These are phyloP conservation scores for Bombus sibiricus DNA, from an alignment of 1,140 invertebrate genomes.

Conservation along the genomic window DNA sequence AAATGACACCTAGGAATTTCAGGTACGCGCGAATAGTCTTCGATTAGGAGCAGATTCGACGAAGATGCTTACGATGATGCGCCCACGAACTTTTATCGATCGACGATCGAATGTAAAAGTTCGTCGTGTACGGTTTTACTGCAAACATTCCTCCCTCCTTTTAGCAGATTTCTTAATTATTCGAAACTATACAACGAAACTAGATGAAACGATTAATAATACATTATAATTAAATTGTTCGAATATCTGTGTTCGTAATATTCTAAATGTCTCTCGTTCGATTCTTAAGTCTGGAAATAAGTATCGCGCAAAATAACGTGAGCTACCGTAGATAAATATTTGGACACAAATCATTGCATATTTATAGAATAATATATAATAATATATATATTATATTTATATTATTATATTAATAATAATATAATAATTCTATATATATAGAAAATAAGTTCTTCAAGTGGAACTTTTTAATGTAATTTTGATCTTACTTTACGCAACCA, in stretches of 20 bases:
- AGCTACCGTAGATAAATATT: background rate
- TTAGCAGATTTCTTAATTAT: background rate
- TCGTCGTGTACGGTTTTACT: background rate
- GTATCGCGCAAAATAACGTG: background rate
- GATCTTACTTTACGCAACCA: no score
- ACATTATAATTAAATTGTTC: background rate
- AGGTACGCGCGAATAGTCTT: constrained; percentile 37
- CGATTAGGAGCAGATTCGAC: constrained; percentile 14
- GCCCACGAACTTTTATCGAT: background rate
- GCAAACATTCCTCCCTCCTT: no score
- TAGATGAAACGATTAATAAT: background rate
- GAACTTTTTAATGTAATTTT: no score
- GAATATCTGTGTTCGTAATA: background rate
- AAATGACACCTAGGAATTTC: constrained; percentile 22
- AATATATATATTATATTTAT: no score
- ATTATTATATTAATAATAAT: no score
- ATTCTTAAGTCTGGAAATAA: background rate
- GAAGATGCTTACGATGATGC: background rate
- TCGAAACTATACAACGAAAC: background rate
- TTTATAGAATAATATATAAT: no score
- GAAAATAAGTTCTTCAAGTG: no score
- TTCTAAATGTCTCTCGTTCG: background rate
- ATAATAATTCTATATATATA: no score
- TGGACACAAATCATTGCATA: background rate
- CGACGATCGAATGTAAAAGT: background rate